phyloP scores from a whole-genome alignment of 2,888 invertebrate species.

The Stenoptilia bipunctidactyla region DNA sequence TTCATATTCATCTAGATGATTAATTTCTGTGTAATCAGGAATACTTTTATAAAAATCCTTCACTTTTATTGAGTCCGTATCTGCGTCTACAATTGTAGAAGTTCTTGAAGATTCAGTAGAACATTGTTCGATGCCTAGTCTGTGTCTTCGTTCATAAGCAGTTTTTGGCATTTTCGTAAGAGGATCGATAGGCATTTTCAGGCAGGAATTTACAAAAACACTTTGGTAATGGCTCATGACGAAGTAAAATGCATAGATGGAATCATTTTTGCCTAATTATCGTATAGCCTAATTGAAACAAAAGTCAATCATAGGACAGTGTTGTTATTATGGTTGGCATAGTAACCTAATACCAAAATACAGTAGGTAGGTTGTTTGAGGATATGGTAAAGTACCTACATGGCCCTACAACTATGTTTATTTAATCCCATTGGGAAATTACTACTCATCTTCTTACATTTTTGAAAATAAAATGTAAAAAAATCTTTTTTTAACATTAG shows the following conservation, averaged over 20 bases:
- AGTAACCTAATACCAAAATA: background rate
- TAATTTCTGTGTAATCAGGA: constrained; percentile 83
- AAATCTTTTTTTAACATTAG: too few species aligned
- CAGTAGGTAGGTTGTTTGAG: too few species aligned
- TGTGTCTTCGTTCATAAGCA: constrained; percentile 73
- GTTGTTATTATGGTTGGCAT: too few species aligned
- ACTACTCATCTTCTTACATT: too few species aligned
- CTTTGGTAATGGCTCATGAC: constrained; percentile 68
- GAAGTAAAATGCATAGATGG: background rate
- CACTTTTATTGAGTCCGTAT: constrained; percentile 66
- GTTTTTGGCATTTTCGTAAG: constrained; percentile 79
- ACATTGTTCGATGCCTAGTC: constrained; percentile 39
- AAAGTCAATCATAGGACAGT: too few species aligned
- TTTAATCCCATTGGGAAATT: too few species aligned
- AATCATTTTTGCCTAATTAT: too few species aligned
- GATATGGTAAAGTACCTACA: too few species aligned
- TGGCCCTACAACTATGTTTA: too few species aligned
- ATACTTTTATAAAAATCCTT: constrained; percentile 83
- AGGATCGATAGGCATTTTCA: constrained; percentile 80
- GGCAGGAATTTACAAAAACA: constrained; percentile 78
- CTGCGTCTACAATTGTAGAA: constrained; percentile 27
- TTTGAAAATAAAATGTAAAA: too few species aligned
- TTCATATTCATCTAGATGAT: constrained; percentile 81
- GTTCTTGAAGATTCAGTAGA: constrained; percentile 44
- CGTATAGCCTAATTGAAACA: too few species aligned